Base-by-base conservation (phyloP, 2,797 vertebrate species). In the Taeniopygia guttata region DNA sequence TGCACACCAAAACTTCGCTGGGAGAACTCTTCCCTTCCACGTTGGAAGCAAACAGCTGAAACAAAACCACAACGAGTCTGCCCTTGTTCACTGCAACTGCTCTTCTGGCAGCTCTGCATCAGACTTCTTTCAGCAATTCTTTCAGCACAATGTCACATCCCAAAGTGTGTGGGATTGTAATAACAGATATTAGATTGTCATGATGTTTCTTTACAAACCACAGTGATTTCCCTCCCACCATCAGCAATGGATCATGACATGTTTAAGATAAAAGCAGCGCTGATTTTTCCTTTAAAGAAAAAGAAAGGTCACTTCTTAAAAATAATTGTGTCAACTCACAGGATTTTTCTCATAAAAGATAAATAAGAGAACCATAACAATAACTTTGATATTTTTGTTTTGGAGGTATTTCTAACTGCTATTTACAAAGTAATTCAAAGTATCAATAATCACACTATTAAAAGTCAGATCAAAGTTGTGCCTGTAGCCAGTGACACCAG, bases 21-120 rank as follows among this genome's bases (percentile, higher is more conserved):
- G 99, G 99, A 95, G 98, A 99, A 97, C 99, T 99, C 87, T 97
- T 98, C 91, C 99, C 99, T 98, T 99, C 99, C 97, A 98, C 97
- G 22, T 99, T 99, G 40, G 98, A 99, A 72, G 98, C 98, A 88
- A 98, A 99, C 95, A 99, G 98, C 99, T 99, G 96, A 40, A 98
- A 96, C 5, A 88, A 81, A 94, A 93, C 10, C 81, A 25, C 73
- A 89, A 16, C 0, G 4, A 75, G 52, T 55, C 64, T 43, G 75
- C 16, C 29, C 9, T 8, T 49, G n/a, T 15, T 67, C 54, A 55
- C 21, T 21, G 5, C 22, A 67, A 26, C 32, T 30, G 49, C 36
- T 62, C 40, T 73, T 22, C 78, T 68, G 78, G 67, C 15, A 84
- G 80, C 3, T 91, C 46, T 83, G 66, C 20, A 32, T 1, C 16